A percentile compares a stretch with the other conserved stretches of the same genome.
phyloP scores from a whole-genome alignment of 1,140 invertebrate genomes.

The Eufriesea mexicana region DNA sequence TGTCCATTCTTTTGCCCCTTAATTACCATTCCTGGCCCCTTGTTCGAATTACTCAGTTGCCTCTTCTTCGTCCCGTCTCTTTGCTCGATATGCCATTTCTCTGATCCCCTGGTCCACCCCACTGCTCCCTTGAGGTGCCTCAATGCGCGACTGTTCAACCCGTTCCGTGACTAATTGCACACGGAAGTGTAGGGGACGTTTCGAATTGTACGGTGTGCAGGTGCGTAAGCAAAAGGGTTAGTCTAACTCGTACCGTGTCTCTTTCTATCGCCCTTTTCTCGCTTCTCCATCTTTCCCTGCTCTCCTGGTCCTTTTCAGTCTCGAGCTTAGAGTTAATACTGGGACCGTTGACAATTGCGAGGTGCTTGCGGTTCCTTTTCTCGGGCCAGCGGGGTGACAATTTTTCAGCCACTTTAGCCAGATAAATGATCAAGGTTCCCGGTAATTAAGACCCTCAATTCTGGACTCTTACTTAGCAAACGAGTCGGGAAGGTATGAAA shows the following conservation, averaged over 20 bases:
- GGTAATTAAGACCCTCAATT: conserved; percentile 3
- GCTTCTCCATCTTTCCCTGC: neutral
- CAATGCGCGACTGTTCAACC: conserved; percentile 42
- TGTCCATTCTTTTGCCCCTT: conserved; percentile 30
- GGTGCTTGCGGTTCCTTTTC: neutral
- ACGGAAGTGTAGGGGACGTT: conserved; percentile 59
- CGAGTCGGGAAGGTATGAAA: neutral
- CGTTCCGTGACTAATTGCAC: conserved; percentile 61
- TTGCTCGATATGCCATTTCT: conserved; percentile 4
- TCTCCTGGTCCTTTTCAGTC: neutral
- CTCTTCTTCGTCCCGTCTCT: conserved; percentile 7
- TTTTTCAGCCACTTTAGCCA: neutral
- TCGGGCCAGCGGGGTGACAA: neutral
- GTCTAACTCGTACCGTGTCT: neutral
- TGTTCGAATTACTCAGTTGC: conserved; percentile 27
- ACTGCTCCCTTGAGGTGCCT: neutral
- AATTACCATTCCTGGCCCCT: conserved; percentile 44
- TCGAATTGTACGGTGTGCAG: conserved; percentile 54
- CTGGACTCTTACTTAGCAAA: neutral
- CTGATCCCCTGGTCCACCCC: neutral
- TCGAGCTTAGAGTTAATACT: neutral
- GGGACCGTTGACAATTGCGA: neutral
- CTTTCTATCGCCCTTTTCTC: neutral
- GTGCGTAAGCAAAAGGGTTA: conserved; percentile 45
- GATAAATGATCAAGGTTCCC: neutral